Conservation (phyloP, 2,888 invertebrate species). For the Timema podura region DNA sequence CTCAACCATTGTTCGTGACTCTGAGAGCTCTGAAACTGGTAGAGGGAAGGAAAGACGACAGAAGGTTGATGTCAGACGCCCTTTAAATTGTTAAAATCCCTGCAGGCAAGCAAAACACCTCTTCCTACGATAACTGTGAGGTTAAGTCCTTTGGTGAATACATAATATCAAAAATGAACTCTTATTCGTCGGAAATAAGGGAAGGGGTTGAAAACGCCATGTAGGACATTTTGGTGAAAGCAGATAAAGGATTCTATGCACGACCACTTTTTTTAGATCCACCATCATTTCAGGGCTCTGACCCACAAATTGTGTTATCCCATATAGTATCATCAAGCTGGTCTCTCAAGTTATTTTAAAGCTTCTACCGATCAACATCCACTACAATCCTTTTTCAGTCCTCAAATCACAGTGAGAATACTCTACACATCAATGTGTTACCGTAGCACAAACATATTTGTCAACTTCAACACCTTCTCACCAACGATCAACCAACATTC, state of each 20-base stretch:
- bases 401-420: too few relatives aligned
- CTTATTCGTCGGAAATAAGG: not conserved
- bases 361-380: not conserved
- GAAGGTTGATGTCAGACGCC: not conserved
- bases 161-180: not conserved
- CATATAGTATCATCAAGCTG: not conserved
- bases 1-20: not conserved
- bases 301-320: not conserved
- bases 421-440: too few relatives aligned
- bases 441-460: too few relatives aligned
- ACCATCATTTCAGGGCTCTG: not conserved
- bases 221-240: not conserved
- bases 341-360: not conserved
- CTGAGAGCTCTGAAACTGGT: not conserved
- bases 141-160: not conserved
- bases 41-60: not conserved
- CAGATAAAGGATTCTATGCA: not conserved
- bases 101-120: not conserved
- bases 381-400: not conserved
- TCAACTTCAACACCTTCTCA: not conserved
- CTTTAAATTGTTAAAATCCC: not conserved
- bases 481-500: not conserved
- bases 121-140: not conserved
- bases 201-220: slow-evolving; percentile 7
- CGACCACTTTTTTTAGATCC: not conserved